Conservation (phyloP, 2,888 invertebrate species). For the Sturmia bella region DNA sequence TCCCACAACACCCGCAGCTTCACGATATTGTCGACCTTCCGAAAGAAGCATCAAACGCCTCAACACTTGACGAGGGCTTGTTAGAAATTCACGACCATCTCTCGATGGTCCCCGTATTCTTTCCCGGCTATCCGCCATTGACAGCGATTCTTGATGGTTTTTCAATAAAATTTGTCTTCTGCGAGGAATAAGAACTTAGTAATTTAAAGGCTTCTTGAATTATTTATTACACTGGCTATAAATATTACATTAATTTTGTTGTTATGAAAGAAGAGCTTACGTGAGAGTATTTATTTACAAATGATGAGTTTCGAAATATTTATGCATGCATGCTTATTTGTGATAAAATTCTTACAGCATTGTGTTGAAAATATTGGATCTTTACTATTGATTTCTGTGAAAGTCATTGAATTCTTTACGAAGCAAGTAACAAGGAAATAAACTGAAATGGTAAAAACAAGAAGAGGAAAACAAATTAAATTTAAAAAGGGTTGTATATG, state of each 20-base stretch:
- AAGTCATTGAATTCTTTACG: background rate
- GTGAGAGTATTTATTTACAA: conserved; percentile 63
- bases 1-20: conserved; percentile 92
- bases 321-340: background rate
- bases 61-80: conserved; percentile 86
- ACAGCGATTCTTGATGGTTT: conserved; percentile 78
- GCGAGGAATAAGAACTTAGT: conserved; percentile 53
- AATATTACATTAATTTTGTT: background rate
- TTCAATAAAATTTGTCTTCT: conserved; percentile 78
- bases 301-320: conserved; percentile 28
- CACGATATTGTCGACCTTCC: conserved; percentile 94
- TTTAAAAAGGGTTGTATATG: background rate
- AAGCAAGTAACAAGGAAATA: background rate
- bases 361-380: background rate
- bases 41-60: conserved; percentile 89
- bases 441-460: conserved; percentile 10
- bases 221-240: too few relatives aligned
- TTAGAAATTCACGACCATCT: conserved; percentile 84
- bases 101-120: conserved; percentile 86
- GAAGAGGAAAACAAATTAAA: conserved; percentile 9
- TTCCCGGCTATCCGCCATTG: conserved; percentile 88
- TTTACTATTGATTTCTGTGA: background rate
- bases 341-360: conserved; percentile 50
- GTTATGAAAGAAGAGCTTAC: conserved; percentile 41
- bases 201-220: conserved; percentile 21